A percentile compares a stretch with the other conserved stretches of the same genome.
Conservation (phyloP, 2,888 invertebrate genomes). For the Cheilosia pagana region DNA sequence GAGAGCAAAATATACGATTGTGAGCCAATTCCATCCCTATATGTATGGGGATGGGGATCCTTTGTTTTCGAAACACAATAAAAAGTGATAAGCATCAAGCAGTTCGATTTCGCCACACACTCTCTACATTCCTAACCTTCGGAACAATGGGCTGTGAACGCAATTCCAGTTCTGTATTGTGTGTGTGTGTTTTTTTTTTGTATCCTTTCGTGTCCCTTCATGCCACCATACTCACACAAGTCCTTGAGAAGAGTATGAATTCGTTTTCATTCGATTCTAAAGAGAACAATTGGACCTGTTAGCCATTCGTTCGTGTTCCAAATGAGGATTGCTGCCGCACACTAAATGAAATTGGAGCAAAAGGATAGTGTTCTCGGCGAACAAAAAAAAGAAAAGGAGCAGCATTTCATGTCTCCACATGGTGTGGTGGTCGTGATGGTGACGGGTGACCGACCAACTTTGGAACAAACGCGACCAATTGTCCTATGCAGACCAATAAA, state of each 20-base stretch:
- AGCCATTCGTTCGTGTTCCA: constrained; percentile 55
- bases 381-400: constrained; percentile 6
- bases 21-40: constrained; percentile 49
- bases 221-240: constrained; percentile 12
- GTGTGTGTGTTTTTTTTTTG: background rate
- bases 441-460: constrained; percentile 26
- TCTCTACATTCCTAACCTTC: constrained; percentile 38
- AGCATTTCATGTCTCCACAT: constrained; percentile 29
- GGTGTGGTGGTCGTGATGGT: constrained; percentile 35
- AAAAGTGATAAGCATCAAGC: constrained; percentile 70
- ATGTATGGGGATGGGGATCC: constrained; percentile 56
- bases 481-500: constrained; percentile 73
- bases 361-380: constrained; percentile 5
- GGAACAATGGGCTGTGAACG: constrained; percentile 63
- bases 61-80: constrained; percentile 71
- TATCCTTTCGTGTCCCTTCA: constrained; percentile 1
- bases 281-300: constrained; percentile 73
- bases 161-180: constrained; percentile 16
- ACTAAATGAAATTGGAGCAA: constrained; percentile 61
- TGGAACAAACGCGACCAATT: constrained; percentile 71
- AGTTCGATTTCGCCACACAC: constrained; percentile 58
- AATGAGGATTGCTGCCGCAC: constrained; percentile 67
- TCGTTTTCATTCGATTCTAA: constrained; percentile 69
- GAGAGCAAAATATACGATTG: constrained; percentile 62
- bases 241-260: constrained; percentile 69